Conservation (phyloP, 2,888 invertebrate species). For the Xiphydria camelus region DNA sequence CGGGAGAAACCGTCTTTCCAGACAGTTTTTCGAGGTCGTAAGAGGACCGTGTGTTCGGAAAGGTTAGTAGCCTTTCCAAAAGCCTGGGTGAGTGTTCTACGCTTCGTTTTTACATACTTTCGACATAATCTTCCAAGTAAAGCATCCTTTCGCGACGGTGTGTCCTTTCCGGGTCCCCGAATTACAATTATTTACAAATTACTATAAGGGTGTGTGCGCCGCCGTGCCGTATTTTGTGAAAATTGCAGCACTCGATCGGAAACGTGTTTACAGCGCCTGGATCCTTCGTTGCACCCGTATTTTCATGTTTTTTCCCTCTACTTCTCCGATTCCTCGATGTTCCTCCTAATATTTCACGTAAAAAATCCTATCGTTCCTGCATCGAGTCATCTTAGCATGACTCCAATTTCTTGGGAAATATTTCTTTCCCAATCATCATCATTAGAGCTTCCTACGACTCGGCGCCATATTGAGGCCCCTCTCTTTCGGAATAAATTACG, state of each 20-base stretch:
- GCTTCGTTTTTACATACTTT: conserved; percentile 74
- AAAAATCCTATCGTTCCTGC: conserved; percentile 20
- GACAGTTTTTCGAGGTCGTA: not conserved
- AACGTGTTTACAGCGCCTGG: conserved; percentile 45
- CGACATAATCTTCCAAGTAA: conserved; percentile 97
- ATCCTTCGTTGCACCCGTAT: conserved; percentile 37
- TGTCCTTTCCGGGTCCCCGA: conserved; percentile 30
- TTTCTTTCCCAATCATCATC: conserved; percentile 29
- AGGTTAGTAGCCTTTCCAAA: conserved; percentile 37
- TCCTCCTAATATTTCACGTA: conserved; percentile 14
- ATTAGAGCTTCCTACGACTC: too few relatives aligned
- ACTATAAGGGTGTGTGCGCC: conserved; percentile 31
- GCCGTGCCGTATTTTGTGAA: conserved; percentile 29
- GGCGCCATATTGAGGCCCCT: too few relatives aligned
- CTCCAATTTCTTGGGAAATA: conserved; percentile 11
- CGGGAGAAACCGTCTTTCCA: not conserved
- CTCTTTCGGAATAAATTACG: too few relatives aligned
- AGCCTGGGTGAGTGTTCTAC: conserved; percentile 15
- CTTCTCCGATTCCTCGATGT: conserved; percentile 13
- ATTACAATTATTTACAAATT: conserved; percentile 37
- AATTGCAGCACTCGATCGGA: conserved; percentile 40
- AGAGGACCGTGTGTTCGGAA: conserved; percentile 22
- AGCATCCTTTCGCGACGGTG: conserved; percentile 70
- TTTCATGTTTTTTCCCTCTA: conserved; percentile 12
- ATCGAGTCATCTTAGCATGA: conserved; percentile 2